Evolutionary conservation across 23 tunicate species (phyloP), one percentile per base, ranked within the genome.

Genomic region (Ascidia mentula): DNA sequence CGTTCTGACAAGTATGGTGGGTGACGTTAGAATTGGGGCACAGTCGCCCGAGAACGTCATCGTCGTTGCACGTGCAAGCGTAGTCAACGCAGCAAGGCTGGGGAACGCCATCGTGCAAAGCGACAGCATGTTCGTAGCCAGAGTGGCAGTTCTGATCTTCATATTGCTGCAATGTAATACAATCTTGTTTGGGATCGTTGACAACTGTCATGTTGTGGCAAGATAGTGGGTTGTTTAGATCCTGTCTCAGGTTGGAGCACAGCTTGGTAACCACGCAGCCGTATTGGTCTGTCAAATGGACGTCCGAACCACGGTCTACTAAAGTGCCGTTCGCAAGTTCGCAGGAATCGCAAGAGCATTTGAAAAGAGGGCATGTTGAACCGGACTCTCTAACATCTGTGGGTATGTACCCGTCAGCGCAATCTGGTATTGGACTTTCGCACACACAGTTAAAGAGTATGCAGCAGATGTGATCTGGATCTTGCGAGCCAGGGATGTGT

Each of bases 321-420:
- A 36, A 26, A 28, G 78, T 28, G 40, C 78, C 78, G 45, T 74
- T 38, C 6, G 38, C 17, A 0, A 39, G 6, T 38, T 1, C 46
- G 26, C 78, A 74, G 18, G 46, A 35, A 13, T 74, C 40, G 78
- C 78, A 74, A 74, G 28, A 3, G 78, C 78, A 74, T 6, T 1
- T 38, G 17, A 37, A 18, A 26, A 34, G 22, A 18, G 78, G 34
- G 26, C 78, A 74, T 4, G 45, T 36, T 18, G 37, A 46, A 4
- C 24, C 22, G 18, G 46, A 3, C 12, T 26, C 6, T 36, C 46
- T 35, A 1, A 36, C 17, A 36, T 74, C 46, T 6, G 13, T 3
- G 18, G 38, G 20, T 6, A 17, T 38, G 40, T 36, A 74, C 28
- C 78, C 78, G 18, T 74, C 46, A 6, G 17, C 45, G 26, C 78